phyloP scores from a whole-genome alignment of 1,140 invertebrate species.

The Tetragonula clypearis region DNA sequence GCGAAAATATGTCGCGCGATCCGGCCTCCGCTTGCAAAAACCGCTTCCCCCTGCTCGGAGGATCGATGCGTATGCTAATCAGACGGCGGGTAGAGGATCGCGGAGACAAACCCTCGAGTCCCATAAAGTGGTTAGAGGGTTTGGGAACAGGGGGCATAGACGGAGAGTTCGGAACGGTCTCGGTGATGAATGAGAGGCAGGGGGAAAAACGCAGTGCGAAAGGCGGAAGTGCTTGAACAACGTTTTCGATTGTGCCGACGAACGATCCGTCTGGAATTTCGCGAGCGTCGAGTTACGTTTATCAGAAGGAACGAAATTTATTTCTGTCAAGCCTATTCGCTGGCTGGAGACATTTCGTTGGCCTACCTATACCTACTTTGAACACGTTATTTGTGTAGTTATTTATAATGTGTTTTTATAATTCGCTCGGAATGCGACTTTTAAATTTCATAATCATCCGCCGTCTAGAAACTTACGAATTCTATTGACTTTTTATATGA shows the following conservation, averaged over 20 bases:
- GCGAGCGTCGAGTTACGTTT: background rate
- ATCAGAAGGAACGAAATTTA: background rate
- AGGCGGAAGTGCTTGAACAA: slow-evolving; percentile 6
- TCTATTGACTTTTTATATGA: too few species aligned
- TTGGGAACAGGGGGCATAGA: background rate
- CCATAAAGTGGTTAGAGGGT: slow-evolving; percentile 3
- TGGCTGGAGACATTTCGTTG: too few species aligned
- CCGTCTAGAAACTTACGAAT: too few species aligned
- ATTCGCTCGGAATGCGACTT: too few species aligned
- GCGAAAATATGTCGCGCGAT: slow-evolving; percentile 40
- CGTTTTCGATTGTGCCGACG: background rate
- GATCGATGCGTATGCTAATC: slow-evolving; percentile 55
- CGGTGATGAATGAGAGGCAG: slow-evolving; percentile 18
- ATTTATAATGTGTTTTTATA: too few species aligned
- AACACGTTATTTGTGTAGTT: too few species aligned
- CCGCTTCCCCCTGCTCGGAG: background rate
- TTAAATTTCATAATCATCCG: too few species aligned
- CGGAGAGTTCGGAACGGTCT: background rate
- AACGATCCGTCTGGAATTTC: background rate
- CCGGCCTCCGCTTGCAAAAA: background rate
- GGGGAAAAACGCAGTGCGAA: background rate
- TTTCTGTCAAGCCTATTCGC: too few species aligned
- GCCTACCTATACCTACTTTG: too few species aligned
- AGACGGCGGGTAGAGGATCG: slow-evolving; percentile 20
- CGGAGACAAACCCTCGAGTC: slow-evolving; percentile 38